Evolutionary conservation across 2,888 invertebrate genomes (phyloP).

Genomic region (Clistopyga incitator): DNA sequence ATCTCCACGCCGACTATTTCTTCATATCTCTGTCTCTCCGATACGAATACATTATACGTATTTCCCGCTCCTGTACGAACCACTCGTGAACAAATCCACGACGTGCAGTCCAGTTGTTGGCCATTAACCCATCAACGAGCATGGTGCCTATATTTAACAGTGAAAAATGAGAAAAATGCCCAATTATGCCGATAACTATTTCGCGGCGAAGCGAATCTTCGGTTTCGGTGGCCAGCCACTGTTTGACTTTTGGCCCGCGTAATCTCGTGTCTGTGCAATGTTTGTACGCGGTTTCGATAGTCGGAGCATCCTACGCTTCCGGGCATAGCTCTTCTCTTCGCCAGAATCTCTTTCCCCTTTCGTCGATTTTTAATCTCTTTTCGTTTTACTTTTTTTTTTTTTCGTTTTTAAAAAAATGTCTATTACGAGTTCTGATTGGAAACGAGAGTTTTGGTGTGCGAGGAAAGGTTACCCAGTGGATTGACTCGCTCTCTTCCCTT

Average conservation of each 20-base stretch:
- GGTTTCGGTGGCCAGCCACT: not conserved
- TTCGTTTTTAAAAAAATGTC: constrained; percentile 19
- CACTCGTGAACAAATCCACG: not conserved
- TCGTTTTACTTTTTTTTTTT: constrained; percentile 15
- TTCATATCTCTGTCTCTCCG: constrained; percentile 23
- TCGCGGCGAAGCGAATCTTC: not conserved
- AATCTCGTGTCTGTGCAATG: constrained; percentile 1
- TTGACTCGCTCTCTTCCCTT: constrained; percentile 32
- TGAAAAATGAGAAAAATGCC: not conserved
- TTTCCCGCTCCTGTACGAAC: not conserved
- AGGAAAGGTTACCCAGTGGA: constrained; percentile 49
- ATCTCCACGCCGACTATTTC: not conserved
- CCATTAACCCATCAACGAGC: constrained; percentile 9
- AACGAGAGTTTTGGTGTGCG: constrained; percentile 55
- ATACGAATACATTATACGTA: constrained; percentile 51
- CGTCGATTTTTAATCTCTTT: not conserved
- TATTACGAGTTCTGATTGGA: constrained; percentile 62
- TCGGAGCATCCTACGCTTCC: constrained; percentile 42
- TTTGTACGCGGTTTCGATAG: constrained; percentile 32
- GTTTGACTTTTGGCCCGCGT: not conserved
- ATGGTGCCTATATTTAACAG: not conserved
- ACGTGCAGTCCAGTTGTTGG: not conserved
- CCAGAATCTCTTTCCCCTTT: not conserved
- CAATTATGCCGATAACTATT: not conserved
- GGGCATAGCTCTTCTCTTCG: constrained; percentile 25